Evolutionary conservation across 2,888 invertebrate genomes (phyloP), one percentile per base, ranked within the genome.

Genomic region (Nymphalis c-album): DNA sequence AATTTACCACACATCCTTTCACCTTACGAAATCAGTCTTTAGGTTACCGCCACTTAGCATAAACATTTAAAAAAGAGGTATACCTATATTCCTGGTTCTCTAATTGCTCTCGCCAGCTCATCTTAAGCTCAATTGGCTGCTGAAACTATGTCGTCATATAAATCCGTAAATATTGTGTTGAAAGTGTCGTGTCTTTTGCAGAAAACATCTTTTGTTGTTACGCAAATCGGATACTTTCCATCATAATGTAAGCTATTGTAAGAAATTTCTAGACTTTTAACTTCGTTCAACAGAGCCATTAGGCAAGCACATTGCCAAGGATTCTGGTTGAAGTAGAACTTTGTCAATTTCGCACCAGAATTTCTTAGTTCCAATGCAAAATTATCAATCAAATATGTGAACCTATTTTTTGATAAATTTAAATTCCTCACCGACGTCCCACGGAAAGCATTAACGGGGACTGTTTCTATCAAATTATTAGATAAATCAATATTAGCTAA

Each of bases 301-400:
- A 90, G 75, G 73, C 91, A 91, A 0, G 85, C 78, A 71, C 91
- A 91, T 64, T 90, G 90, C 88, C 89, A 91, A 2, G 90, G 90
- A 67, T 91, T 91, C n/a, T 86, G 83, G 20, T 88, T 83, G 40
- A 91, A 87, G 65, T 81, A 83, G 64, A 91, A 86, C 69, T 87
- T 87, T 2, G 74, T 79, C 35, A 91, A 69, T 26, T 57, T 77
- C 0, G 80, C 84, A 0, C 89, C 88, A 5, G 83, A 84, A 71
- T 88, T 88, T 58, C 73, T 81, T 1, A 90, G 72, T 51, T 89
- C 88, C 35, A 88, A 76, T 61, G 83, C 85, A 74, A 91, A 91
- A 70, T 91, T 90, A 47, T 85, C 83, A 20, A 78, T 75, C 40
- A 91, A 78, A 77, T 85, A 90, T 0, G 87, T 85, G 31, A 91